phyloP scores from a whole-genome alignment of 2,888 invertebrate species.

The Drosophila multiciliata region DNA sequence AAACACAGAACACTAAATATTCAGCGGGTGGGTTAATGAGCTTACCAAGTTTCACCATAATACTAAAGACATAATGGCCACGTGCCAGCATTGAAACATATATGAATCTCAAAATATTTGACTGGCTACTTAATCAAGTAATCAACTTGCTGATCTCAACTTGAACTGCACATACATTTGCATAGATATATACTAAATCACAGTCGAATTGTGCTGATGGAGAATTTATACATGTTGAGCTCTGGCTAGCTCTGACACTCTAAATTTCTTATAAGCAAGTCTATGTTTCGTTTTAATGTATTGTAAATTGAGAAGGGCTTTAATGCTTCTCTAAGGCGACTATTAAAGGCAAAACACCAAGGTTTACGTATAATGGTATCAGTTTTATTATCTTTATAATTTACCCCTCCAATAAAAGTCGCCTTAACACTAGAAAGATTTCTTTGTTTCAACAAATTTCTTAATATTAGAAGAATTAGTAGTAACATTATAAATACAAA shows the following conservation, averaged over 20 bases:
- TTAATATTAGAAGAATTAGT: neutral
- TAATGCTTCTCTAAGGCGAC: no score
- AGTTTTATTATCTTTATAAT: neutral
- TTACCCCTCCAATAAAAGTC: neutral
- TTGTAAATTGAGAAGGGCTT: no score
- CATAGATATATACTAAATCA: neutral
- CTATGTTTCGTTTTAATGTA: neutral
- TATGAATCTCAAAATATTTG: conserved; percentile 24
- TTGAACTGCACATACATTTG: conserved; percentile 8
- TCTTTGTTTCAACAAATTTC: neutral
- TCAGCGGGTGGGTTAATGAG: conserved; percentile 37
- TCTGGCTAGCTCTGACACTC: no score
- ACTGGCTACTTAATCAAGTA: conserved; percentile 40
- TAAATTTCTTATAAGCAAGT: neutral
- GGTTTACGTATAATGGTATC: neutral
- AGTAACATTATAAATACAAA: neutral
- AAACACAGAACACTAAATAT: conserved; percentile 4
- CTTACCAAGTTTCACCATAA: conserved; percentile 37
- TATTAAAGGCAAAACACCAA: no score
- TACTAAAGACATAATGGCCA: conserved; percentile 5
- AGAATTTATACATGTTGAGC: neutral
- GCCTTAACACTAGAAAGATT: neutral
- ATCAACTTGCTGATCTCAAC: conserved; percentile 23
- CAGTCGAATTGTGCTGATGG: neutral
- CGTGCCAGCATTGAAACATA: conserved; percentile 4